Percentiles rank a stretch among this genome's conserved stretches.
Conservation (phyloP, 2,797 vertebrate genomes). For the Antrozous pallidus region DNA sequence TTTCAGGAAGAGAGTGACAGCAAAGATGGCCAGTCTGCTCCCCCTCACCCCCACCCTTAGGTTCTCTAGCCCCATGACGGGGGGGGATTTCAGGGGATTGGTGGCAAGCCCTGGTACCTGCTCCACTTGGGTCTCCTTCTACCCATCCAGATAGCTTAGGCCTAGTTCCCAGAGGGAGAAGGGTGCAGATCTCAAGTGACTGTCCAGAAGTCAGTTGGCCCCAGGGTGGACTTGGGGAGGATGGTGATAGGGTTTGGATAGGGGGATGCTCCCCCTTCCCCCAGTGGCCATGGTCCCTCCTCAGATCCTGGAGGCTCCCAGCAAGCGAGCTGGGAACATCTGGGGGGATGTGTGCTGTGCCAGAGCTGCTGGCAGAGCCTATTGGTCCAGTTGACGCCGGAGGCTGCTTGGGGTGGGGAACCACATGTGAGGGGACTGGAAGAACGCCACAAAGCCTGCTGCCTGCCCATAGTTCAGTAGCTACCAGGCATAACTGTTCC, state of each 20-base stretch:
- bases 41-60: not conserved
- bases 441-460: not conserved
- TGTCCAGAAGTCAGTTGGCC: not conserved
- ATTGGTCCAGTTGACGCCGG: conserved; percentile 16
- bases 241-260: not conserved
- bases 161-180: not conserved
- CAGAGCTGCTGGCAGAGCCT: conserved; percentile 1
- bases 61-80: not conserved
- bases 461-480: not conserved
- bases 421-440: not conserved
- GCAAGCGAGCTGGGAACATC: conserved; percentile 19
- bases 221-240: not conserved
- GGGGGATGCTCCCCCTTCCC: not conserved
- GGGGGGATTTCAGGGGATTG: not conserved
- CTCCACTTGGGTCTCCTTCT: not conserved
- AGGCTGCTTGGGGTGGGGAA: not conserved
- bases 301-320: not conserved
- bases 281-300: conserved; percentile 46
- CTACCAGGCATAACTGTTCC: not conserved
- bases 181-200: not conserved
- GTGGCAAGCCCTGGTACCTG: not conserved
- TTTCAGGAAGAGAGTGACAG: not conserved
- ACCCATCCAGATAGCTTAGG: not conserved
- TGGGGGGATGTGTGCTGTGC: conserved; percentile 22
- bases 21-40: not conserved